Evolutionary conservation across 2,797 vertebrate genomes (phyloP), one percentile per base, ranked within the genome.

Genomic region (Artibeus lituratus): DNA sequence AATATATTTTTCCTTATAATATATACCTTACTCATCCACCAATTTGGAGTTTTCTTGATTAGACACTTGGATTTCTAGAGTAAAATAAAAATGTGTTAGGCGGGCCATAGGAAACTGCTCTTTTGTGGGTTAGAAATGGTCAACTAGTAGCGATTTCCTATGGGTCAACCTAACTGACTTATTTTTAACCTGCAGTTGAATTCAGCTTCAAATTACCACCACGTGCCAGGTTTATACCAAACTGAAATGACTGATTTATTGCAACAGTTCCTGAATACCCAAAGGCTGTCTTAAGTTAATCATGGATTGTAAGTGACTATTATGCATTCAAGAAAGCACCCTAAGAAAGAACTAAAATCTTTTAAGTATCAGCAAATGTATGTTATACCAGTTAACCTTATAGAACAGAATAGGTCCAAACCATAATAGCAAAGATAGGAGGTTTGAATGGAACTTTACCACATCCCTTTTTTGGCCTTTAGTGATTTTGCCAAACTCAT

Each of bases 121-220:
- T 15, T 11, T 82, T 11, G 21, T 87, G 59, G 22, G 21, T 87
- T 35, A 51, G 49, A 91, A 90, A 22, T 59, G n/a, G 44, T 53
- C 44, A 62, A 44, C n/a, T 72, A 19, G 5, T 69, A 7, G 55
- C 37, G 55, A 44, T 90, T 93, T 81, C 72, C 35, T 80, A 12
- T 69, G 32, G 6, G 42, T 82, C 51, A 44, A 59, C 19, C 21
- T 49, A 90, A 77, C 1, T 14, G 4, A 62, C 16, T 37, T 81
- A 85, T n/a, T 74, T 85, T 89, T 84, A 92, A 44, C 47, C 10
- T 82, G 37, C 26, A 87, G 35, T 44, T 80, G 39, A 74, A 16
- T 26, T 5, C 10, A 91, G 16, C 69, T 96, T 87, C 55, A 53
- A 89, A 57, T 94, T 87, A 97, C 47, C 15, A 91, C 39, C 44